These are phyloP conservation scores for Drosophila atripex DNA, from an alignment of 2,888 invertebrate genomes.

Conservation along the genomic window DNA sequence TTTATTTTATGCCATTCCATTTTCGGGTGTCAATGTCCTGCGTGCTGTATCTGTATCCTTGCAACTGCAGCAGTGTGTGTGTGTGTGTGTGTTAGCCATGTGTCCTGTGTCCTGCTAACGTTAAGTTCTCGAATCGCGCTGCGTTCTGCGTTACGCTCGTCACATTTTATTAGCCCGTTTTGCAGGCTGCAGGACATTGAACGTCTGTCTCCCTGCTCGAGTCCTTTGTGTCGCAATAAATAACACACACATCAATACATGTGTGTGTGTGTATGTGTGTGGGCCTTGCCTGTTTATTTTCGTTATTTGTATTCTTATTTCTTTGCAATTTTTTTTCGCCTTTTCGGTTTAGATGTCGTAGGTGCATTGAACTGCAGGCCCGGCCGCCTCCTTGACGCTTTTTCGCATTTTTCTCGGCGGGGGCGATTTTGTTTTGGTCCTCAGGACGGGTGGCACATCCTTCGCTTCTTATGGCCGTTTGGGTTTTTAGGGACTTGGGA, in stretches of 20 bases:
- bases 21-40: slow-evolving; percentile 80
- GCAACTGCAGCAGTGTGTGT: slow-evolving; percentile 12
- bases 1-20: slow-evolving; percentile 36
- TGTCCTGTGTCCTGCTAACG: slow-evolving; percentile 53
- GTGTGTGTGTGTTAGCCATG: slow-evolving; percentile 2
- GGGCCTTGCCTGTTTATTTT: slow-evolving; percentile 40
- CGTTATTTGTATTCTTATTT: slow-evolving; percentile 25
- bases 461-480: background rate
- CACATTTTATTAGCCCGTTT: slow-evolving; percentile 80
- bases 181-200: slow-evolving; percentile 75
- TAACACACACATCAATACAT: slow-evolving; percentile 49
- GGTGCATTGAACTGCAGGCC: slow-evolving; percentile 70
- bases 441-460: background rate
- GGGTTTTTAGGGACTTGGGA: background rate
- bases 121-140: slow-evolving; percentile 71
- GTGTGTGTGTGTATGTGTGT: slow-evolving; percentile 16
- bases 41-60: slow-evolving; percentile 45
- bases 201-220: slow-evolving; percentile 69
- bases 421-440: slow-evolving; percentile 15
- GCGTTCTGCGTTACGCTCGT: slow-evolving; percentile 71
- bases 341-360: slow-evolving; percentile 48
- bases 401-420: slow-evolving; percentile 2
- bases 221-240: slow-evolving; percentile 74
- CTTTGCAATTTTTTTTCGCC: background rate
- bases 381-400: slow-evolving; percentile 36